Evolutionary conservation across 1,140 invertebrate species (phyloP).

Genomic region (Dermatophagoides farinae): DNA sequence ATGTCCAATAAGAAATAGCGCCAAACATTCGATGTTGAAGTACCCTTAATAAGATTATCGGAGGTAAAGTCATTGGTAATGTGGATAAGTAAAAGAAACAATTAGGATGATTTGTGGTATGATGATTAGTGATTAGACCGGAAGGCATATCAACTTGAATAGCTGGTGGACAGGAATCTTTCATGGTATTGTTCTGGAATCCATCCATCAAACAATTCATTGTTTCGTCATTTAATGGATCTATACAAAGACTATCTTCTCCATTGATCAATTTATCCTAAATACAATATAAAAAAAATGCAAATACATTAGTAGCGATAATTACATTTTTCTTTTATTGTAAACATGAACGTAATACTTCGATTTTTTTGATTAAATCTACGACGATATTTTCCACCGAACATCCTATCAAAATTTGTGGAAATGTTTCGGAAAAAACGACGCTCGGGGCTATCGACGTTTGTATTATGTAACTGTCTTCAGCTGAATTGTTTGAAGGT

Average conservation of each 20-base stretch:
- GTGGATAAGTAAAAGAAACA: conserved; percentile 23
- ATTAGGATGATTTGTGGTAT: background rate
- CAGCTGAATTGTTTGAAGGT: conserved; percentile 20
- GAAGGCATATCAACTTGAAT: conserved; percentile 14
- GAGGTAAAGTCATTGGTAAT: conserved; percentile 35
- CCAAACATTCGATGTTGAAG: conserved; percentile 36
- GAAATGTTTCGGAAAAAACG: conserved; percentile 19
- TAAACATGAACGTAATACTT: conserved; percentile 19
- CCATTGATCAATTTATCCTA: conserved; percentile 7
- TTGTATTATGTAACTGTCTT: conserved; percentile 31
- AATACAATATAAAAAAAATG: background rate
- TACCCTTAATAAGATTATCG: conserved; percentile 36
- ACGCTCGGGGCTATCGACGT: conserved; percentile 29
- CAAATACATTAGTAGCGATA: background rate
- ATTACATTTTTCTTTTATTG: background rate
- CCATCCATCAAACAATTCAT: background rate
- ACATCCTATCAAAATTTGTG: conserved; percentile 25
- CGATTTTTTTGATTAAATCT: conserved; percentile 28
- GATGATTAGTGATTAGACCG: background rate
- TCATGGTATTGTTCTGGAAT: background rate
- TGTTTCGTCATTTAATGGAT: conserved; percentile 6
- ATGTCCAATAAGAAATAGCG: conserved; percentile 17
- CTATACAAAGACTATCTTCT: conserved; percentile 8
- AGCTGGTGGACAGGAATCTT: conserved; percentile 16
- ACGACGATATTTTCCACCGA: conserved; percentile 32